Evolutionary conservation across 2,797 vertebrate genomes (phyloP).

Genomic region (Sarcophilus harrisii): DNA sequence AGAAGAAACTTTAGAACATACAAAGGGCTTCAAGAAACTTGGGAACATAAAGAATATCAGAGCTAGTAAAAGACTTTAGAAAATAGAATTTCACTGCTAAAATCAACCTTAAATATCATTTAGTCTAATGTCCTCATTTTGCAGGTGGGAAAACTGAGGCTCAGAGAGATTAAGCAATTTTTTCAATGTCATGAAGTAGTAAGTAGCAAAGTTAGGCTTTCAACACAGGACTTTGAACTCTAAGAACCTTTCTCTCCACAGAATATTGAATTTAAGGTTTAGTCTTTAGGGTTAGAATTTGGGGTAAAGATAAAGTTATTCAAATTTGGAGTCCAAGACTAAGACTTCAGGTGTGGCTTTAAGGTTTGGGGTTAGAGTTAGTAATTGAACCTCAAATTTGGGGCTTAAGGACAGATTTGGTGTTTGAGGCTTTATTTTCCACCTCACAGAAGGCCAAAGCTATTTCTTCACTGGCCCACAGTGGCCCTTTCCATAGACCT

Average conservation of each 20-base stretch:
- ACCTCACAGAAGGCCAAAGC: background rate
- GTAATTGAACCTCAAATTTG: background rate
- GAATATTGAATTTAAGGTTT: too few relatives aligned
- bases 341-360: background rate
- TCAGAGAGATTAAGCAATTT: background rate
- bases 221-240: background rate
- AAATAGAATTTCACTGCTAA: background rate
- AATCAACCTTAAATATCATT: background rate
- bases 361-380: background rate
- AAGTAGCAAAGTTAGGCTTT: background rate
- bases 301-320: background rate
- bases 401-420: background rate
- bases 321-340: background rate
- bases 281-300: conserved; percentile 22
- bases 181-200: background rate
- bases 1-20: background rate
- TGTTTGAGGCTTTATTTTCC: background rate
- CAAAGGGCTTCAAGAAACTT: too few relatives aligned
- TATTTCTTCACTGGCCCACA: background rate
- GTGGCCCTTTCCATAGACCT: background rate
- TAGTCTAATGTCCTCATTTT: background rate
- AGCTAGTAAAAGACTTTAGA: background rate
- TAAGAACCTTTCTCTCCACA: background rate
- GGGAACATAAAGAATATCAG: too few relatives aligned
- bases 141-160: background rate